Evolutionary conservation across 2,113 vertebrate genomes (phyloP), one percentile per base, ranked within the genome.

Genomic region (Hystrix cristata): DNA sequence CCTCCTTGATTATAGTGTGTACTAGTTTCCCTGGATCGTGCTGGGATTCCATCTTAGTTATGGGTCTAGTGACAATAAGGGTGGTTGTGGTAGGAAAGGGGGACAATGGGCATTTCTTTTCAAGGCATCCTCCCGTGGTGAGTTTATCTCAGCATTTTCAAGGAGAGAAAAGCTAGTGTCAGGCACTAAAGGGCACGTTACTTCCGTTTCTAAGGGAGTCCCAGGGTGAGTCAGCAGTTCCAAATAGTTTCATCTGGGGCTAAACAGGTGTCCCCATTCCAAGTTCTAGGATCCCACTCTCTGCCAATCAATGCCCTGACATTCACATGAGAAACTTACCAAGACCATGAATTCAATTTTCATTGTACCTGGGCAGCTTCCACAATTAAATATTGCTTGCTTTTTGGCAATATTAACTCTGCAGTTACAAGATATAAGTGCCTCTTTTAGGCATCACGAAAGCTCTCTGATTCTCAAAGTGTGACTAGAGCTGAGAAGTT

Each of bases 401-500:
- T 95, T 92, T 85, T 92, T 64, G 92, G 86, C 38, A 94, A 15
- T 91, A 83, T 92, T 82, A 78, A n/a, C n/a, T 10, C 8, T 57
- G 46, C 60, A n/a, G 60, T 87, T 82, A 67, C 3, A 80, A 71
- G 34, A 53, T 64, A 15, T 79, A 91, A 72, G 19, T 87, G 48
- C 13, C 51, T 65, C 59, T 92, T 81, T 67, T 78, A 69, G 23
- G 38, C 78, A 95, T 57, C 72, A 65, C 3, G 31, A 95, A 93
- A 95, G 57, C 72, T 72, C n/a, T 85, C 72, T 93, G 57, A 43
- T 94, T 87, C 74, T 91, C 46, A 46, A 53, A 91, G 27, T 94
- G n/a, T 92, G 79, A 80, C 48, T 92, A 90, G 72, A 93, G 43
- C 80, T 95, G 84, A 89, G 67, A 92, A 82, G 71, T 93, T 57